Evolutionary conservation across 2,113 vertebrate species (phyloP).

Genomic region (Sylvietta virens): DNA sequence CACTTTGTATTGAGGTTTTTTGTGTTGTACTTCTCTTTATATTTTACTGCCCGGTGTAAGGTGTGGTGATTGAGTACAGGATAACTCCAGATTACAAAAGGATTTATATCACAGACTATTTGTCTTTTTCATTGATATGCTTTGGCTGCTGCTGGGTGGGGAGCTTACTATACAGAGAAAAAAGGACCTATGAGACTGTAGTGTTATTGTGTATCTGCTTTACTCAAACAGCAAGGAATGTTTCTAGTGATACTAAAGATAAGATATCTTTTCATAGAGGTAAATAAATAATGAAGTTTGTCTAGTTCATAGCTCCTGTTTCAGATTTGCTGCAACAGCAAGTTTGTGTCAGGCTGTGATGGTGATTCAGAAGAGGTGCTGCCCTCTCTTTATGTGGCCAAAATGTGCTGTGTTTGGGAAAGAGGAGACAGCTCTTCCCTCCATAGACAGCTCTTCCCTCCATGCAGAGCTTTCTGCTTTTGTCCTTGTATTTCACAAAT

Average conservation of each 20-base stretch:
- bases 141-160: neutral
- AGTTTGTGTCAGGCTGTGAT: neutral
- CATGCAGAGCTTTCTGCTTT: neutral
- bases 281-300: neutral
- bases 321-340: neutral
- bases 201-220: neutral
- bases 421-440: neutral
- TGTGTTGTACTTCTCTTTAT: neutral
- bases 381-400: neutral
- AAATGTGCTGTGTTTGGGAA: neutral
- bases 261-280: neutral
- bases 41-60: neutral
- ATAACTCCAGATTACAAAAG: neutral
- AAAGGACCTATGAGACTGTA: fast-evolving
- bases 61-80: neutral
- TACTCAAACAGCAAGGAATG: neutral
- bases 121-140: neutral
- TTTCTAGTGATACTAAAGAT: neutral
- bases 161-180: neutral
- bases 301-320: neutral
- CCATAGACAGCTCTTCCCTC: neutral
- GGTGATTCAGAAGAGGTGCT: neutral
- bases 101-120: neutral
- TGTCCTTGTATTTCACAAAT: neutral
- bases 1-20: neutral